These are phyloP conservation scores for Falco columbarius DNA, from an alignment of 2,797 vertebrate species.

Conservation along the genomic window DNA sequence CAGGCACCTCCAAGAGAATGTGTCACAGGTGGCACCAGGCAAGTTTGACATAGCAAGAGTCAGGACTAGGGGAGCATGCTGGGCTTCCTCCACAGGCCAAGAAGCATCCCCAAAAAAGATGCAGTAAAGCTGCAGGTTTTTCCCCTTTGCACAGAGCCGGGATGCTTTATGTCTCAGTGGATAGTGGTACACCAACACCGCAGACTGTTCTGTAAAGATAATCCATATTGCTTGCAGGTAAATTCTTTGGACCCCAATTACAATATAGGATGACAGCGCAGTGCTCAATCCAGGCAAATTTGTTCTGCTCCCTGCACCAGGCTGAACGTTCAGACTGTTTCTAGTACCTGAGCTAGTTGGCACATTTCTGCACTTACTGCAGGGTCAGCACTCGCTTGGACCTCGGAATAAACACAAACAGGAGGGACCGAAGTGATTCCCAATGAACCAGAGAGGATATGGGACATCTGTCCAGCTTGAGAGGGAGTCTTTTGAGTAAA, in stretches of 20 bases:
- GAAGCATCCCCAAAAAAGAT: not conserved
- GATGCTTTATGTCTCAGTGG: not conserved
- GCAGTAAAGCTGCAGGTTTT: rapidly evolving
- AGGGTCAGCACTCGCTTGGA: rapidly evolving
- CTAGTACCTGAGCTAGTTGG: not conserved
- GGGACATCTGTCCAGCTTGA: not conserved
- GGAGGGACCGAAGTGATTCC: not conserved
- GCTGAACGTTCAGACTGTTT: not conserved
- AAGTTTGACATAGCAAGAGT: not conserved
- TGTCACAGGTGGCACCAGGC: not conserved
- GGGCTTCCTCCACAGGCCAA: not conserved
- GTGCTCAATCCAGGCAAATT: not conserved
- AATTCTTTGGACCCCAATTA: rapidly evolving
- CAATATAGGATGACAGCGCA: rapidly evolving
- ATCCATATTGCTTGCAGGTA: rapidly evolving
- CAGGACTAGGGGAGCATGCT: not conserved
- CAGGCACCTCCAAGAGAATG: not conserved
- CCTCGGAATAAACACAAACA: not conserved
- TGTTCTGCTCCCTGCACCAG: not conserved
- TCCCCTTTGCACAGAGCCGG: not conserved
- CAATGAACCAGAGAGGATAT: not conserved
- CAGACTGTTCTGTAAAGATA: rapidly evolving
- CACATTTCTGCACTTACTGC: not conserved
- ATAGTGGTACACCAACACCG: rapidly evolving
- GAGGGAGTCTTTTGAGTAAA: not conserved